phyloP scores from a whole-genome alignment of 2,113 vertebrate species.

The Labeo catla region DNA sequence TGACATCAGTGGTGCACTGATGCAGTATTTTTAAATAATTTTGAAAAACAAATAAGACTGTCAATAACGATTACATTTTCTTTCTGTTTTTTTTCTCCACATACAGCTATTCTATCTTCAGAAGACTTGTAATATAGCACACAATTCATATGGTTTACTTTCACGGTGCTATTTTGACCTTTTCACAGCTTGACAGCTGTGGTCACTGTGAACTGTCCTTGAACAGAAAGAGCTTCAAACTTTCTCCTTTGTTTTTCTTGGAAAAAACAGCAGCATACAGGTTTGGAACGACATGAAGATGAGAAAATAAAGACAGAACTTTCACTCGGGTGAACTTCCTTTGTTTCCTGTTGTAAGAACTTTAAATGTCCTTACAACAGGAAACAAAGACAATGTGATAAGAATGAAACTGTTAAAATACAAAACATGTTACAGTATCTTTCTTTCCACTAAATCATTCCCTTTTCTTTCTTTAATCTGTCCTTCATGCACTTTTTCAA shows the following conservation, averaged over 20 bases:
- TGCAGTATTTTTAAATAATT: neutral
- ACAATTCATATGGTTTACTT: neutral
- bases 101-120: neutral
- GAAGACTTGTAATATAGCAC: neutral
- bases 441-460: neutral
- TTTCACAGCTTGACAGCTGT: neutral
- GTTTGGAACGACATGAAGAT: neutral
- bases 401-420: neutral
- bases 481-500: neutral
- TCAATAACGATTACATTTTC: neutral
- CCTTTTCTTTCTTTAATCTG: neutral
- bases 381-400: constrained; percentile 22
- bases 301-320: constrained; percentile 1
- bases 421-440: neutral
- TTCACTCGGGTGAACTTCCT: constrained; percentile 10
- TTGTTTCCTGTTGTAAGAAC: too few relatives aligned
- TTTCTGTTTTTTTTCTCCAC: neutral
- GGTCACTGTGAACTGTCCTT: neutral
- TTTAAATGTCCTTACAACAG: constrained; percentile 11
- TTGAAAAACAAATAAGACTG: neutral
- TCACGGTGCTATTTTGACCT: neutral
- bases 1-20: neutral
- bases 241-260: neutral
- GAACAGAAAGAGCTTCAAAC: neutral
- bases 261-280: neutral